Base-by-base conservation (phyloP, 2,888 invertebrate species). In the Acanthococcus lagerstroemiae region DNA sequence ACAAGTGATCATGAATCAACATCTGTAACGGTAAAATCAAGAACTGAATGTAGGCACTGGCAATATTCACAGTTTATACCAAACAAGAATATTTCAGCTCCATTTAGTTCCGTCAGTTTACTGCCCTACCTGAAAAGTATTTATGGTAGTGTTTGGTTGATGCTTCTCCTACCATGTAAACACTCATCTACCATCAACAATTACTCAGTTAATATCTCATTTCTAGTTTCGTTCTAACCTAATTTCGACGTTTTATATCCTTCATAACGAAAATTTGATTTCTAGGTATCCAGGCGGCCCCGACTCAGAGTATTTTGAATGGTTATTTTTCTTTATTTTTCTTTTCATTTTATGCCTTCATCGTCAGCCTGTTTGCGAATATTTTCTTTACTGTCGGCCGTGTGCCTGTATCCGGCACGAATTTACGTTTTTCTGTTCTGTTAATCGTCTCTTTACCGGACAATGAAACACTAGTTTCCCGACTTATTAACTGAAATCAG, bases 11-110 rank as follows among this genome's bases (percentile, higher is more conserved):
- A 37, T 37, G 37, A 37, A 37, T 37, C 37, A 54, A 54, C 54
- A 24, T 54, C 24, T 1, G 54, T 54, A 54, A 54, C 54, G 54
- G 54, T 54, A 54, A 54, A 54, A 54, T 54, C 54, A 24, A 54
- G 54, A 54, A 25, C 54, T 54, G 25, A 54, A 54, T 25, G 54
- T 54, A 21, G 54, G 15, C 54, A 25, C 22, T 25, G 17, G 54
- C 25, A 24, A 25, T 54, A 54, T 25, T 22, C 24, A 24, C 54
- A 12, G 54, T 54, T 54, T 54, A 54, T 54, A 54, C 22, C 54
- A 17, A 54, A 54, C 25, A 54, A 25, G 54, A 54, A 54, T 50
- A n/a, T 50, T 50, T 50, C 50, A 50, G 21, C 50, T 50, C 50
- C 21, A 37, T 50, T 21, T 50, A 50, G 50, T 50, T 50, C 21